Conservation (phyloP, 2,888 invertebrate genomes). For the Himalopsyche anomala region DNA sequence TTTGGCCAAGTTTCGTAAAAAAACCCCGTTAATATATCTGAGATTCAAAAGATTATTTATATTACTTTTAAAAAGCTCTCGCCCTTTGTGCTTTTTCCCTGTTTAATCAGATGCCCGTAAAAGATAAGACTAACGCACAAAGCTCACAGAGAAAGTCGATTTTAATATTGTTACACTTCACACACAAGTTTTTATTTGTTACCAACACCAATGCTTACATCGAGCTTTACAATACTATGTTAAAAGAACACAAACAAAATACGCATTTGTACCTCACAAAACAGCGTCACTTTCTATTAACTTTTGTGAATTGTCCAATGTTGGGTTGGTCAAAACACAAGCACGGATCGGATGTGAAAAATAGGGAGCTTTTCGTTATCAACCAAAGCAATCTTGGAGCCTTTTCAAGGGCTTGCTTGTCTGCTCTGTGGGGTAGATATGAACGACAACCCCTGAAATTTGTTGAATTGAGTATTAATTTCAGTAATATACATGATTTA, state of each 20-base stretch:
- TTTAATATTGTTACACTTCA: conserved; percentile 35
- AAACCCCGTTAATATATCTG: not conserved
- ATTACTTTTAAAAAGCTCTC: conserved; percentile 16
- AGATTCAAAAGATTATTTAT: conserved; percentile 29
- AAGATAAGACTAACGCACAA: conserved; percentile 22
- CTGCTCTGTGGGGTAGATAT: conserved; percentile 8
- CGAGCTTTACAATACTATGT: not conserved
- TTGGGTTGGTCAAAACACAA: not conserved
- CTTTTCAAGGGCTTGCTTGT: conserved; percentile 27
- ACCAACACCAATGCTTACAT: not conserved
- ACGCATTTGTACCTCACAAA: not conserved
- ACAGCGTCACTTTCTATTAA: conserved; percentile 2
- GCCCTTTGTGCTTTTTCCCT: conserved; percentile 19
- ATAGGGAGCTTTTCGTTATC: conserved; percentile 38
- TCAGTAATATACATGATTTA: not conserved
- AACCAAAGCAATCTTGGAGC: not conserved
- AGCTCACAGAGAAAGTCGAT: conserved; percentile 20
- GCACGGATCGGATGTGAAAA: not conserved
- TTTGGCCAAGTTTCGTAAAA: no score
- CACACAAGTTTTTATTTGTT: conserved; percentile 29
- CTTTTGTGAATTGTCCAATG: conserved; percentile 1
- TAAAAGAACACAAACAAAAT: not conserved
- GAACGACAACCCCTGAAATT: not conserved
- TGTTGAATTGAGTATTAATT: not conserved
- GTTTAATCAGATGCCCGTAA: conserved; percentile 33